Percentiles rank a stretch among this genome's conserved stretches.
Conservation (phyloP, 2,113 vertebrate genomes). For the Aythya baeri region DNA sequence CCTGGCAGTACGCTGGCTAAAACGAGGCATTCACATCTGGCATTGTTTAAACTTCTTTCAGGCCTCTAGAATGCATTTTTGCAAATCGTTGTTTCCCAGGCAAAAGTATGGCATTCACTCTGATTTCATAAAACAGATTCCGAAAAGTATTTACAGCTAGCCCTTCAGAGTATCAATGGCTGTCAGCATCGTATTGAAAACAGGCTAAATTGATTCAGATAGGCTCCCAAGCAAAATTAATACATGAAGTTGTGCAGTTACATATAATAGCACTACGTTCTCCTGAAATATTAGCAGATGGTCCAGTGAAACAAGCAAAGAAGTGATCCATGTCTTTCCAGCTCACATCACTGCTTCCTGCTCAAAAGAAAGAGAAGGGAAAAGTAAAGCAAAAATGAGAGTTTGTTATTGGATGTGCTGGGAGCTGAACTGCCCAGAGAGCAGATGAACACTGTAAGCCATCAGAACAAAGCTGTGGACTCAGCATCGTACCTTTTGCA, state of each 20-base stretch:
- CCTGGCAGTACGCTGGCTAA: constrained; percentile 20
- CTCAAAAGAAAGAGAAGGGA: neutral
- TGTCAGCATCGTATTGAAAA: neutral
- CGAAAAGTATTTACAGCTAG: neutral
- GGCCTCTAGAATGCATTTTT: neutral
- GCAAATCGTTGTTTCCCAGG: neutral
- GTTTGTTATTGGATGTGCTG: neutral
- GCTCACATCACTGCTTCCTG: neutral
- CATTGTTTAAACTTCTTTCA: neutral
- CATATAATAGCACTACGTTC: neutral
- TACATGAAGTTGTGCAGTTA: neutral
- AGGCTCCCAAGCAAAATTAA: neutral
- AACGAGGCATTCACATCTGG: constrained; percentile 20
- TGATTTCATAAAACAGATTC: neutral
- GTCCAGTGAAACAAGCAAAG: neutral
- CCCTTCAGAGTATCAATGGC: neutral
- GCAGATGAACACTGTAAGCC: neutral
- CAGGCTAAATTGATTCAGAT: neutral
- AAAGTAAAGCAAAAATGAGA: neutral
- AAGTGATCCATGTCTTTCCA: neutral
- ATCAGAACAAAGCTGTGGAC: neutral
- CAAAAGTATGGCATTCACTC: neutral
- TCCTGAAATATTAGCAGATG: neutral
- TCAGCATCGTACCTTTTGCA: neutral
- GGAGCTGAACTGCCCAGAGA: neutral